Base-by-base conservation (phyloP, 2,113 vertebrate species). In the Atlantisia rogersi region DNA sequence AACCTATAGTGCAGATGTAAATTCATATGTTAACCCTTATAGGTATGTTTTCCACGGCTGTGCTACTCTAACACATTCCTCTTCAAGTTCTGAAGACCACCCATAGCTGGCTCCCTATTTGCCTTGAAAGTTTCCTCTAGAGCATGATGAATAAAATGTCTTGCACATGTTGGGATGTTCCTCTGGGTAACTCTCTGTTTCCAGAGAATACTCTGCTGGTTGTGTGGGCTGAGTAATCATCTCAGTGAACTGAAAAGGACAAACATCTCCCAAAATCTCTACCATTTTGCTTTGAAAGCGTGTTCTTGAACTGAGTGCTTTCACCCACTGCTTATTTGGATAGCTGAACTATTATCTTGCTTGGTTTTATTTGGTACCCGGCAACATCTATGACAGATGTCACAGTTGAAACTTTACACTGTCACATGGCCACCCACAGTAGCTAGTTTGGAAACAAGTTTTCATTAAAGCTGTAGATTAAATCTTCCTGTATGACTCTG, bases 61-160 rank as follows among this genome's bases (percentile, higher is more conserved):
- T 93, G 86, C 77, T 86, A 60, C 90, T 86, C 94, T 82, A 94
- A 89, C 75, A 95, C 96, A 92, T 91, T 91, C 94, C 91, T 94
- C 64, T 69, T 78, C 62, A 50, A 87, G 80, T 93, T 97, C 83
- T 90, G 65, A 95, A 97, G 96, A 96, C 95, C 95, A 97, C 97
- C 95, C 97, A 71, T 94, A 96, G 91, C 86, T 90, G 79, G 71
- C 82, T 97, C 87, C 44, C 87, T 97, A 12, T 91, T 96, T 74
- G 75, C 86, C 68, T 97, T 91, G 91, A 94, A 90, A 46, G 85
- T 64, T 95, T 88, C 60, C 81, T 97, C 69, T 63, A 76, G 63
- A 96, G 93, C 88, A 71, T 28, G 81, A 85, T 65, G 92, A 94
- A 94, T 88, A 90, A 97, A 97, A 96, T 95, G 82, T 88, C 90